Evolutionary conservation across 37 sponge, comb jelly and placozoan genomes (phyloP), one percentile per base, ranked within the genome.

Genomic region (Bolinopsis microptera): DNA sequence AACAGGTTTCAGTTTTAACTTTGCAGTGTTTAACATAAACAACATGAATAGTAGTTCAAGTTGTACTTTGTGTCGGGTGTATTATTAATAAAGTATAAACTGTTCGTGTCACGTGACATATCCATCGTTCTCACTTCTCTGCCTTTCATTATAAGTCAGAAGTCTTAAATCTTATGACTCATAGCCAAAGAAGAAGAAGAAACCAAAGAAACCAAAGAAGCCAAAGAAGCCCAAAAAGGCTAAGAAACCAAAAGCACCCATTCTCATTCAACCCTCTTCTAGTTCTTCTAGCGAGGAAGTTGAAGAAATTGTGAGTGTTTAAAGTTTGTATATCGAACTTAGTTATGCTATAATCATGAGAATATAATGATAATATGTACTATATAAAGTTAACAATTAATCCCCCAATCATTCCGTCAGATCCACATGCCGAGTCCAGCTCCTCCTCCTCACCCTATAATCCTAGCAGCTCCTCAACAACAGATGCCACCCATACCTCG

Each of bases 231-330:
- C 75, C 26, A 72, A 72, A n/a, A 72, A 72, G 75, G n/a, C 31
- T n/a, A 72, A 72, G 75, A 72, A 72, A 28, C n/a, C 75, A n/a
- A 72, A 72, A 30, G 31, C 75, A 3, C 75, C 75, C 5, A 3
- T 28, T 24, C 13, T 28, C 75, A 21, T n/a, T 72, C 27, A 28
- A 3, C 31, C 75, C 13, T 30, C 31, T n/a, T 72, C 75, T n/a
- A 72, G 75, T n/a, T 72, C 75, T 28, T 72, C 75, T 21, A 72
- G 75, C 18, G 75, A 72, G 75, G 75, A 72, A n/a, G 75, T 72
- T 5, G 75, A 72, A 28, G 75, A 72, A 28, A 72, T 72, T 8
- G 31, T 72, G 5, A 72, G 26, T n/a, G n/a, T n/a, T n/a, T n/a
- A n/a, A n/a, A n/a, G n/a, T n/a, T n/a, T n/a, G n/a, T n/a, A n/a